A percentile compares a stretch with the other conserved stretches of the same genome.
Conservation (phyloP, 2,888 invertebrate species). For the Brachyopa scutellaris region DNA sequence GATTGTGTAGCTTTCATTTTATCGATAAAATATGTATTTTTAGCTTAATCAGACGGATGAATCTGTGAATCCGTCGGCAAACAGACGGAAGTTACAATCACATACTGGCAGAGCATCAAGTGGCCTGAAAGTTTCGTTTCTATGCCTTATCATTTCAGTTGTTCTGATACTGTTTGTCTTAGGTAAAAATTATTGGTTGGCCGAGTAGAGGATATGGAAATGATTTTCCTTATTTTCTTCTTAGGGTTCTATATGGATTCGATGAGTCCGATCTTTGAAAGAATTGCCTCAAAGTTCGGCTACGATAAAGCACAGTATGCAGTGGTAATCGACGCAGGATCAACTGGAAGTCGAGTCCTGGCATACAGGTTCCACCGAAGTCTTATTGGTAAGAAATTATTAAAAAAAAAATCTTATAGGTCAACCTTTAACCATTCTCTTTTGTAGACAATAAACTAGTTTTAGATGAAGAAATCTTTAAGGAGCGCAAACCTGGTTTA, state of each 20-base stretch:
- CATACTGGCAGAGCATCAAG: constrained; percentile 75
- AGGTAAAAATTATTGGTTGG: constrained; percentile 76
- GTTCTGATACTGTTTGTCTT: constrained; percentile 79
- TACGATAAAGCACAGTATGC: constrained; percentile 89
- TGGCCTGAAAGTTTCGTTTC: constrained; percentile 80
- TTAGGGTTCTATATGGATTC: constrained; percentile 80
- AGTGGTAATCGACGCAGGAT: constrained; percentile 96
- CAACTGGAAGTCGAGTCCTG: constrained; percentile 93
- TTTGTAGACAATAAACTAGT: constrained; percentile 86
- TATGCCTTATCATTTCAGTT: constrained; percentile 79
- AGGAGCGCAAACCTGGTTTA: constrained; percentile 94
- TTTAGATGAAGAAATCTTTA: constrained; percentile 91
- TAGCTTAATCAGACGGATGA: constrained; percentile 76
- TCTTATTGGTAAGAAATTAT: constrained; percentile 83
- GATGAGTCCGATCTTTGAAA: constrained; percentile 84
- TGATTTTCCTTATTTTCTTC: constrained; percentile 10
- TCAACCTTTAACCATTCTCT: constrained; percentile 5
- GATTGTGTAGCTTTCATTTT: constrained; percentile 9
- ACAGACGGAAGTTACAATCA: constrained; percentile 76
- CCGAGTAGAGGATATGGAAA: constrained; percentile 26
- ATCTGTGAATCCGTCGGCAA: constrained; percentile 70
- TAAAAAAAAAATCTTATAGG: too few species aligned
- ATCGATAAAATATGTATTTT: constrained; percentile 11
- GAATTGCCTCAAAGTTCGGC: constrained; percentile 88
- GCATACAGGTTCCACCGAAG: constrained; percentile 93